Base-by-base conservation (phyloP, 2,113 vertebrate genomes). In the Oophaga pumilio region DNA sequence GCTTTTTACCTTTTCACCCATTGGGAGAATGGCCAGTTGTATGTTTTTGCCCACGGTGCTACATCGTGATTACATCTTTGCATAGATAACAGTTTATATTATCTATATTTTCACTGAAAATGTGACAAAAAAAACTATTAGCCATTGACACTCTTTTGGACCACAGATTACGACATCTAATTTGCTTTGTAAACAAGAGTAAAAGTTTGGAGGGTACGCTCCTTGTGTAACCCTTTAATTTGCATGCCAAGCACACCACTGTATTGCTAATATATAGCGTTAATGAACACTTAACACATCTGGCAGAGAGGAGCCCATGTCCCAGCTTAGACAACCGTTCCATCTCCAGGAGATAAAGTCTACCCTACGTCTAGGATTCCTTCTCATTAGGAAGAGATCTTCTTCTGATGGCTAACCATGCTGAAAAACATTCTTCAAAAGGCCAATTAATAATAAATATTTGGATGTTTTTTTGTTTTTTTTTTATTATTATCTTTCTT, bases 341-440 rank as follows among this genome's bases (percentile, higher is more conserved):
- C 28, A 91, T 92, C 92, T 91, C 33, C 88, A 89, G 86, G 91
- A 89, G 90, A 90, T 92, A 91, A 92, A 91, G 91, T 93, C 91
- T 93, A 87, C 89, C 89, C 92, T 91, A 90, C 49, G 62, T 91
- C 89, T 92, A 89, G 90, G 91, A 89, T 71, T 90, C 90, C 90
- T 91, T 91, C 91, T 93, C 91, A 92, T 93, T 94, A 94, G 92
- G 91, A 91, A 69, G 59, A 90, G 88, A 91, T 93, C 89, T 91
- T 88, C 90, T 91, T 83, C 92, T 90, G 90, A 91, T 92, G 84
- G 89, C 92, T 90, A 92, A 93, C 90, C 89, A 52, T 49, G n/a
- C 89, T 91, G 89, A 90, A 77, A 91, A 93, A 93, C 90, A 93
- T 85, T 87, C 89, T 90, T 76, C 90, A 89, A 89, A 84, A 53